Base-by-base conservation (phyloP, 2,888 invertebrate species). In the Agrochola macilenta region DNA sequence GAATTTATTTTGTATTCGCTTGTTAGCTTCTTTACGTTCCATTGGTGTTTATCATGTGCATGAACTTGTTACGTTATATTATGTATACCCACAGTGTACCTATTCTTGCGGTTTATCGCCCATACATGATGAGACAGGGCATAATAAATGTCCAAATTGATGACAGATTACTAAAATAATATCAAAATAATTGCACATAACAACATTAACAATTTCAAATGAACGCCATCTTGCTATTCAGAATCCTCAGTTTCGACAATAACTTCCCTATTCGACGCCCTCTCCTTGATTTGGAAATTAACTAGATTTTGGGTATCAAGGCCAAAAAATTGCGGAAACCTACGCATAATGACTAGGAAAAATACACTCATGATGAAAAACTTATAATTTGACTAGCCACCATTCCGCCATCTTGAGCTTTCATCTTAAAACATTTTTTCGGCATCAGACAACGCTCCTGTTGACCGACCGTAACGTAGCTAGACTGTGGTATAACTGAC, bases 21-120 rank as follows among this genome's bases (percentile, higher is more conserved):
- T 76, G 11, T 68, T 60, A 71, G 76, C 63, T 63, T 71, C 49
- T 39, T 39, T 64, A 49, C 26, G 39, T 64, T 64, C 2, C 23
- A 30, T 71, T 57, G 26, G 9, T 68, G 58, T 76, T 60, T 20
- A 43, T 65, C 17, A 52, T 69, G 26, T 74, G 83, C 77, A 81
- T 84, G 84, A 54, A 46, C 11, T 46, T 54, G 30, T 46, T 5
- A 43, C 2, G 20, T 79, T 46, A 17, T 23, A 30, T 7, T n/a
- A 11, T 35, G 11, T 63, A 30, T 52, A 39, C n/a, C 14, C 78
- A 46, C 69, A 54, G 61, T 69, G 64, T 81, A 58, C 14, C 46
- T 78, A 60, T 30, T 30, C 5, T 61, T 69, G 52, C n/a, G 14
- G 57, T n/a, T 57, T 26, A 26, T 68, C 52, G 35, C 30, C 30